Evolutionary conservation across 1,140 invertebrate species (phyloP), one percentile per base, ranked within the genome.

Genomic region (Bicyclus anynana): DNA sequence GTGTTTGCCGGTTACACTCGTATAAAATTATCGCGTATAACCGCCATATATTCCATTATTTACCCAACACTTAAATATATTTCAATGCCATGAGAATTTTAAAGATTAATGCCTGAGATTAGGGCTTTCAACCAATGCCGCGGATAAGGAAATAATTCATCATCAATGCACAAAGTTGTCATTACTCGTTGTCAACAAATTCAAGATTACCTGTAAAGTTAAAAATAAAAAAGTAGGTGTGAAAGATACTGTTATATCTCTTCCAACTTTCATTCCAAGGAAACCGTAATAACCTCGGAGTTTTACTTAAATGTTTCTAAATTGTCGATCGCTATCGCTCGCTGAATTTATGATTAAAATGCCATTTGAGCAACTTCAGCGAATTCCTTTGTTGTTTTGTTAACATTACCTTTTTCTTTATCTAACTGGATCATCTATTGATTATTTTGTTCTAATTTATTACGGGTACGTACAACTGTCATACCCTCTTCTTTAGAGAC

Each of bases 201-300:
- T n/a, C n/a, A n/a, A n/a, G n/a, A n/a, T n/a, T n/a, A n/a, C n/a
- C n/a, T n/a, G n/a, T n/a, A n/a, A n/a, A n/a, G n/a, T n/a, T 23
- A 4, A 23, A 7, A 7, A 23, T 2, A 23, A 20, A 51, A 38
- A 51, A 14, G 35, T 40, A 38, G 20, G 38, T 2, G 21, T 23
- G 18, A 18, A 35, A 37, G 33, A 23, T 23, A 51, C 20, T n/a
- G n/a, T n/a, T n/a, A n/a, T 33, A 44, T 16, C 44, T 38, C 16
- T 5, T 5, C 33, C 9, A 35, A 20, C 13, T 4, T 37, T 55
- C 44, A 35, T 17, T 47, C 40, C n/a, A 23, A 37, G 48, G 47
- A 47, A 55, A 55, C 42, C 48, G 23, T 44, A 7, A 9, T 44
- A 44, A 44, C 40, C 12, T 10, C 40, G n/a, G 40, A 29, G 17